A percentile compares a stretch with the other conserved stretches of the same genome.
Conservation (phyloP, 1,140 invertebrate species). For the Brachionus sp. region DNA sequence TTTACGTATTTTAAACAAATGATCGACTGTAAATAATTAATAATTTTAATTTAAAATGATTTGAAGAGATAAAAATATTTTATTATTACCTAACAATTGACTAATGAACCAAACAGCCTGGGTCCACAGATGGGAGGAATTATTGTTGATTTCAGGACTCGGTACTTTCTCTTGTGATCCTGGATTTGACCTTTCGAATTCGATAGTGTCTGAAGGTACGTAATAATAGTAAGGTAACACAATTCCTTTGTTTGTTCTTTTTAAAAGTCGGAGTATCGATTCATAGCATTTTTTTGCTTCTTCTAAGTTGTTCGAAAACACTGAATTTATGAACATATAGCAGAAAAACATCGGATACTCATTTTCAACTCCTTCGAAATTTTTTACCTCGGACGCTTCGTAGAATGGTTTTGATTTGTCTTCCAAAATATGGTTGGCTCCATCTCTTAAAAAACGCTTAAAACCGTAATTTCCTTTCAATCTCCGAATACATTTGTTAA, state of each 20-base stretch:
- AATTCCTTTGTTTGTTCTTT: conserved; percentile 50
- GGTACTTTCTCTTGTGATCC: conserved; percentile 67
- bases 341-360: conserved; percentile 97
- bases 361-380: conserved; percentile 92
- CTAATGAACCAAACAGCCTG: conserved; percentile 91
- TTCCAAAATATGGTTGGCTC: conserved; percentile 83
- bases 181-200: conserved; percentile 70
- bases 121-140: conserved; percentile 70
- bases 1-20: background rate
- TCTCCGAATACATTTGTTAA: conserved; percentile 77
- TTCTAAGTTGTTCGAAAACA: conserved; percentile 70
- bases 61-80: background rate
- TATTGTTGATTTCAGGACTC: conserved; percentile 64
- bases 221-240: conserved; percentile 59
- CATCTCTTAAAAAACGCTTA: conserved; percentile 90
- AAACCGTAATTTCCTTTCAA: conserved; percentile 87
- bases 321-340: conserved; percentile 84
- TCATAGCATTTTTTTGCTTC: conserved; percentile 87
- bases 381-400: conserved; percentile 70
- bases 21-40: background rate
- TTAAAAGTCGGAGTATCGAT: conserved; percentile 64
- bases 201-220: conserved; percentile 75
- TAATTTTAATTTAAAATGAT: background rate
- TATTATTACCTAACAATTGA: conserved; percentile 67
- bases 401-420: conserved; percentile 72